phyloP scores from a whole-genome alignment of 1,140 invertebrate genomes.

The Procambarus virginalis region DNA sequence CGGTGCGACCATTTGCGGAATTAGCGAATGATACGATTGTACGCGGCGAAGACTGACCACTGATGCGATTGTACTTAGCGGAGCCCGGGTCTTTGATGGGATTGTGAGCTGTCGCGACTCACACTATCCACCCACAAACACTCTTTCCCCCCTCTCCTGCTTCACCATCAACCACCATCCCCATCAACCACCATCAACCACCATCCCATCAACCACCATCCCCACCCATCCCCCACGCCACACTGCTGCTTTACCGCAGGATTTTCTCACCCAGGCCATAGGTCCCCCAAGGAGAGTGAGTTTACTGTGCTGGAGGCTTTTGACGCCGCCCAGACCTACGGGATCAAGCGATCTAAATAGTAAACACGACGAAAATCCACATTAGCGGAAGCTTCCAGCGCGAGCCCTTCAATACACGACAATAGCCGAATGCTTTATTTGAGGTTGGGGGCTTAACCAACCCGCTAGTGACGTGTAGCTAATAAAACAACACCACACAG shows the following conservation, averaged over 20 bases:
- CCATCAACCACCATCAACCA: too few species aligned
- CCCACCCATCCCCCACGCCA: too few species aligned
- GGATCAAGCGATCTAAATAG: not conserved
- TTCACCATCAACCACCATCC: too few species aligned
- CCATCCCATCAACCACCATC: too few species aligned
- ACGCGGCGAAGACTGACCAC: not conserved
- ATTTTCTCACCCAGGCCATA: conserved; percentile 3
- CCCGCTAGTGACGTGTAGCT: too few species aligned
- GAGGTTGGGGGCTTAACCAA: too few species aligned
- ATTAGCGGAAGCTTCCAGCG: not conserved
- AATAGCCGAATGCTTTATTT: too few species aligned
- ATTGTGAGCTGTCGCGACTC: not conserved
- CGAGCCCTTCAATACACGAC: not conserved
- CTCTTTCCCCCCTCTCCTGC: not conserved
- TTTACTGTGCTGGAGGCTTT: not conserved
- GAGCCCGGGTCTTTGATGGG: not conserved
- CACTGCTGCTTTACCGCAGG: not conserved
- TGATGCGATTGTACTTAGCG: conserved; percentile 2
- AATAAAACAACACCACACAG: too few species aligned
- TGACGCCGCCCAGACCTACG: not conserved
- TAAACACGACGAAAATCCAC: not conserved
- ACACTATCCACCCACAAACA: not conserved
- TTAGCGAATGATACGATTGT: conserved; percentile 15
- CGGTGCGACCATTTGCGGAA: not conserved
- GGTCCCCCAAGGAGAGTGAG: not conserved